These are phyloP conservation scores for Bagarius yarrelli DNA, from an alignment of 2,113 vertebrate species.

Conservation along the genomic window DNA sequence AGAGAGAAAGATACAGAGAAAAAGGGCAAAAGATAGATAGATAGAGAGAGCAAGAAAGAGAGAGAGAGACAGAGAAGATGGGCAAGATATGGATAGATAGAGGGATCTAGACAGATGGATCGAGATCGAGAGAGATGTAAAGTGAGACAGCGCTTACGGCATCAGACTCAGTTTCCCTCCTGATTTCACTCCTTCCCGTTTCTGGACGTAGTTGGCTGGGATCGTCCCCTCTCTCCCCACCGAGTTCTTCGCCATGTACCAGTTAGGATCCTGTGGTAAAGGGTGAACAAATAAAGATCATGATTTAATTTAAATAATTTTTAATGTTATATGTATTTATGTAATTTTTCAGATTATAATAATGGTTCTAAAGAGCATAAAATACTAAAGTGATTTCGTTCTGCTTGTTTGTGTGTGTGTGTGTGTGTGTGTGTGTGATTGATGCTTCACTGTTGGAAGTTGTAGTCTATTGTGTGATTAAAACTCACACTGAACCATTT, in stretches of 20 bases:
- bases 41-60: conserved; percentile 12
- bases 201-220: conserved; percentile 95
- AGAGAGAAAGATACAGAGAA: neutral
- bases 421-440: too few relatives aligned
- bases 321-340: too few relatives aligned
- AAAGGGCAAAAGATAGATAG: neutral
- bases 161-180: conserved; percentile 94
- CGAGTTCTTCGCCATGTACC: conserved; percentile 96
- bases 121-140: neutral
- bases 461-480: too few relatives aligned
- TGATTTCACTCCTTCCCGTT: conserved; percentile 87
- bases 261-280: conserved; percentile 85
- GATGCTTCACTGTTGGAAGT: too few relatives aligned
- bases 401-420: too few relatives aligned
- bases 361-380: too few relatives aligned
- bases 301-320: too few relatives aligned
- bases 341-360: too few relatives aligned
- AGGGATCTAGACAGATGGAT: neutral
- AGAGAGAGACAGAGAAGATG: too few relatives aligned
- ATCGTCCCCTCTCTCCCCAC: conserved; percentile 90
- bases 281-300: too few relatives aligned
- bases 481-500: too few relatives aligned
- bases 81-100: conserved; percentile 23
- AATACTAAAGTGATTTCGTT: too few relatives aligned
- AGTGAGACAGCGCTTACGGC: conserved; percentile 82